A percentile compares a stretch with the other conserved stretches of the same genome.
Evolutionary conservation across 2,888 invertebrate genomes (phyloP).

Genomic region (Chymomyza procnemis): DNA sequence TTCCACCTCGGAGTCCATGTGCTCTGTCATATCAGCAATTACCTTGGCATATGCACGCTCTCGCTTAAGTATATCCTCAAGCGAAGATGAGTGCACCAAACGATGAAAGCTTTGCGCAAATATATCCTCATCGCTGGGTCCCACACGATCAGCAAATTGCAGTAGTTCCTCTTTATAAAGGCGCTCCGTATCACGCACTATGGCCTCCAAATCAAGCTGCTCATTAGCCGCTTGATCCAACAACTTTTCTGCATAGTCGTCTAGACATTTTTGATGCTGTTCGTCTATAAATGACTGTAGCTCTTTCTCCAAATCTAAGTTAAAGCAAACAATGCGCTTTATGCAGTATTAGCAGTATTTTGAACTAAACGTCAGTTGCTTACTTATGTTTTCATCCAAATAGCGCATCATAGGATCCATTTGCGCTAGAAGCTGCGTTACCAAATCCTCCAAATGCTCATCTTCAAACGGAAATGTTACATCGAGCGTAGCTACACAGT

Average conservation of each 20-base stretch:
- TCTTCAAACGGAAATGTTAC: constrained; percentile 70
- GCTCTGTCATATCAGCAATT: constrained; percentile 85
- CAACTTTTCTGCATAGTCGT: constrained; percentile 82
- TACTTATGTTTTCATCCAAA: constrained; percentile 74
- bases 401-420: constrained; percentile 77
- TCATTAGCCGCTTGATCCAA: constrained; percentile 82
- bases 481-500: constrained; percentile 48
- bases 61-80: constrained; percentile 91
- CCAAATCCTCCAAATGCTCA: constrained; percentile 71
- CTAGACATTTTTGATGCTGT: constrained; percentile 84
- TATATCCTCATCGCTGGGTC: constrained; percentile 89
- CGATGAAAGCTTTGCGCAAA: constrained; percentile 81
- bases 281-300: constrained; percentile 83
- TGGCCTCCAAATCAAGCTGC: constrained; percentile 85
- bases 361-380: constrained; percentile 5
- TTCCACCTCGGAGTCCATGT: constrained; percentile 86
- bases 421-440: constrained; percentile 68
- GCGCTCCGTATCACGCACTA: constrained; percentile 89
- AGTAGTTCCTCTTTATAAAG: constrained; percentile 89
- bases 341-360: neutral
- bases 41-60: constrained; percentile 92
- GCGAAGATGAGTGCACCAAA: constrained; percentile 89
- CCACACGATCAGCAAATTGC: constrained; percentile 89
- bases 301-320: constrained; percentile 59
- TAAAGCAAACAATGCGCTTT: neutral